phyloP scores from a whole-genome alignment of 2,888 invertebrate genomes.

The Sipha maydis region DNA sequence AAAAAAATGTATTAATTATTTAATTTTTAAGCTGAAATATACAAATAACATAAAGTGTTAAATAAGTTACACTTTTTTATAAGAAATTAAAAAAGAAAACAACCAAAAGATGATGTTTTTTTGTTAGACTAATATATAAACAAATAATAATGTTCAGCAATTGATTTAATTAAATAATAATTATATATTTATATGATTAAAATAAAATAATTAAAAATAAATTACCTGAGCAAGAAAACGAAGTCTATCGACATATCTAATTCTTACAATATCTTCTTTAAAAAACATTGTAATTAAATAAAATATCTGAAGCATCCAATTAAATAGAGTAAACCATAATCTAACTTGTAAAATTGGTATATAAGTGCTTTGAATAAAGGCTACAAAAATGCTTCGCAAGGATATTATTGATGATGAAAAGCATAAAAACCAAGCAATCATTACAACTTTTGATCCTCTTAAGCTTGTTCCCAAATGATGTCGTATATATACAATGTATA shows the following conservation, averaged over 20 bases:
- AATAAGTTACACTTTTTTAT: too few relatives aligned
- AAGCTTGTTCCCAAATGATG: constrained; percentile 73
- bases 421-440: constrained; percentile 76
- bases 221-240: constrained; percentile 59
- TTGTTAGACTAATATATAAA: background rate
- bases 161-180: background rate
- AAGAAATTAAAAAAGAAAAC: too few relatives aligned
- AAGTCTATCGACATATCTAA: constrained; percentile 49
- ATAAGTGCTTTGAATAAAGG: constrained; percentile 49
- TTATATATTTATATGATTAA: background rate
- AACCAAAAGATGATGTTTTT: background rate
- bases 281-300: constrained; percentile 63
- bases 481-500: constrained; percentile 77
- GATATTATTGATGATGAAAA: constrained; percentile 76
- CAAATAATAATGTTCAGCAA: background rate
- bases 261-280: constrained; percentile 47
- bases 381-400: constrained; percentile 74
- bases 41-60: too few relatives aligned
- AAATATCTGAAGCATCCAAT: constrained; percentile 66
- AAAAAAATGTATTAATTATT: background rate
- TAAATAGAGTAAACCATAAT: constrained; percentile 67
- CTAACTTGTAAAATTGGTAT: constrained; percentile 41
- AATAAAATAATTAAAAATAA: background rate
- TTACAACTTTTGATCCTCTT: constrained; percentile 78
- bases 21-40: background rate